Conservation (phyloP, 2,113 vertebrate genomes). For the Stictonetta naevosa region DNA sequence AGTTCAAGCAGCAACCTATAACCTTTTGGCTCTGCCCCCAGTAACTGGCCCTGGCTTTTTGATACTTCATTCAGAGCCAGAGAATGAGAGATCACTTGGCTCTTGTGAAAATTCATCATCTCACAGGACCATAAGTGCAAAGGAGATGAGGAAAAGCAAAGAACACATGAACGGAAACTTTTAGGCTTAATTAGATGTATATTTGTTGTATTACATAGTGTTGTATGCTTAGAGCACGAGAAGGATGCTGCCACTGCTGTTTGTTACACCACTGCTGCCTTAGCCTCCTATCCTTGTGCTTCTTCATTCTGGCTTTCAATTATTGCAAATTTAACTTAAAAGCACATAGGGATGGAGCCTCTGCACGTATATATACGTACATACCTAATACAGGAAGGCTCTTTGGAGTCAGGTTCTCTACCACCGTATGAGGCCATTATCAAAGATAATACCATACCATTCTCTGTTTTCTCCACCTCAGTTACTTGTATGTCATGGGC, state of each 20-base stretch:
- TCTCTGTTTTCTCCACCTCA: neutral
- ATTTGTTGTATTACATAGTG: neutral
- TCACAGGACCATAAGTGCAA: neutral
- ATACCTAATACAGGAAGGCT: neutral
- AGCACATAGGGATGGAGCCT: neutral
- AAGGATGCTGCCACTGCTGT: neutral
- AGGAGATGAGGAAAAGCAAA: neutral
- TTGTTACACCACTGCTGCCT: fast-evolving
- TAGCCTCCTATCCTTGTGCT: neutral
- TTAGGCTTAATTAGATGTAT: neutral
- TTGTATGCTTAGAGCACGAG: fast-evolving
- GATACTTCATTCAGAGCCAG: neutral
- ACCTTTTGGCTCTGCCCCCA: neutral
- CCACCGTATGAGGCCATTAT: too few relatives aligned
- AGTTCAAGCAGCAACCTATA: neutral
- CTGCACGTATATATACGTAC: fast-evolving
- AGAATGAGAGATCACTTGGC: too few relatives aligned
- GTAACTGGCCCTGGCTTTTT: neutral
- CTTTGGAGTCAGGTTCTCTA: neutral
- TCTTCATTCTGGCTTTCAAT: neutral
- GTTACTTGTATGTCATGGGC: neutral
- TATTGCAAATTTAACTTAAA: neutral
- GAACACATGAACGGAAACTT: neutral
- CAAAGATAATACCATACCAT: fast-evolving
- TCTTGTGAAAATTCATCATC: neutral